These are phyloP conservation scores for Scelioninae gen. 1 DNA, from an alignment of 2,888 invertebrate genomes.

Conservation along the genomic window DNA sequence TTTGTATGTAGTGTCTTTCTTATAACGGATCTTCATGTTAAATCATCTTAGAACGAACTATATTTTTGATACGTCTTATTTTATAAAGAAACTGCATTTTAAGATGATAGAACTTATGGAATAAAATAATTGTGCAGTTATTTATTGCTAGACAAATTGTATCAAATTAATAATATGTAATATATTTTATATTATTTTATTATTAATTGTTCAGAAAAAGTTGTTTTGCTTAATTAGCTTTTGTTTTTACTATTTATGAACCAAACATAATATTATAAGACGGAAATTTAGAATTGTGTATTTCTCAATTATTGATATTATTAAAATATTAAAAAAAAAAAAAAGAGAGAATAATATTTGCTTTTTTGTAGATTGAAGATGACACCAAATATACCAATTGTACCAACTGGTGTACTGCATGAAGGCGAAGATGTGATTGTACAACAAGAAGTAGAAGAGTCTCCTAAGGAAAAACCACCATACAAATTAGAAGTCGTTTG, in stretches of 20 bases:
- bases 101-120: not conserved
- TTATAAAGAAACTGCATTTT: not conserved
- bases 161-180: too few species aligned
- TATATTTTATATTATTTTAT: too few species aligned
- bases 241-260: too few species aligned
- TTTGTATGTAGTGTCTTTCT: not conserved
- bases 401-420: constrained; percentile 83
- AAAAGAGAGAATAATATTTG: not conserved
- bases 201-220: too few species aligned
- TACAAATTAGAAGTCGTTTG: constrained; percentile 87
- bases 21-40: not conserved
- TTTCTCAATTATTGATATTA: too few species aligned
- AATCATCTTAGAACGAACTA: not conserved
- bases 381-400: constrained; percentile 84
- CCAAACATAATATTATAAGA: too few species aligned
- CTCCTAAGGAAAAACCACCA: constrained; percentile 40
- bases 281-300: too few species aligned
- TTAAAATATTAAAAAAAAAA: too few species aligned
- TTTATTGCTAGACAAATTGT: too few species aligned
- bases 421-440: constrained; percentile 77
- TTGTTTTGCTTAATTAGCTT: too few species aligned
- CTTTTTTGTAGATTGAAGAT: constrained; percentile 76
- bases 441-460: constrained; percentile 5
- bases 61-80: not conserved
- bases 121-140: not conserved